These are phyloP conservation scores for Hydraecia micacea DNA, from an alignment of 2,888 invertebrate species.

Conservation along the genomic window DNA sequence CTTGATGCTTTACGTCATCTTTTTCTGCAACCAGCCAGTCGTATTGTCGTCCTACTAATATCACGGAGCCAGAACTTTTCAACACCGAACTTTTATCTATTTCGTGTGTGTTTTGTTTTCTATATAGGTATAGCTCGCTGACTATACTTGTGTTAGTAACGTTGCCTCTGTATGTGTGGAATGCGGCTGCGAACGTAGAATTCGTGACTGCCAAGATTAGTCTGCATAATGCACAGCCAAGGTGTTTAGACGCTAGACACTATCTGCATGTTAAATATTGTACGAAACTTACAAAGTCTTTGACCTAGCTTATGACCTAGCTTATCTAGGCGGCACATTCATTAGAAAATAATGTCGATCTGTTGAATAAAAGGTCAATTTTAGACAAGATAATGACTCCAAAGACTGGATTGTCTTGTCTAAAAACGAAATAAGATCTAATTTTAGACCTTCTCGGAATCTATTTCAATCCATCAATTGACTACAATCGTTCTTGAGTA, in stretches of 20 bases:
- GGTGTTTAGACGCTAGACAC: conserved; percentile 57
- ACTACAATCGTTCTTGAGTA: background rate
- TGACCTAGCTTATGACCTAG: conserved; percentile 35
- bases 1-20: conserved; percentile 7
- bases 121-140: conserved; percentile 9
- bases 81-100: conserved; percentile 5
- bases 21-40: conserved; percentile 25
- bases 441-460: conserved; percentile 12
- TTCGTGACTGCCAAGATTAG: conserved; percentile 74
- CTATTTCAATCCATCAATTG: background rate
- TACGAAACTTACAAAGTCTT: conserved; percentile 26
- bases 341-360: conserved; percentile 32
- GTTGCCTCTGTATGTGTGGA: conserved; percentile 65
- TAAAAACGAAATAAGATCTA: conserved; percentile 4
- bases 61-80: background rate
- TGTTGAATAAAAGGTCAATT: conserved; percentile 33
- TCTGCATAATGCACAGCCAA: conserved; percentile 71
- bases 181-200: conserved; percentile 75
- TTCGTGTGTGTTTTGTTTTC: conserved; percentile 11
- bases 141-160: conserved; percentile 50
- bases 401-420: conserved; percentile 8
- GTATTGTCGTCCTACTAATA: conserved; percentile 1
- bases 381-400: conserved; percentile 12
- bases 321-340: conserved; percentile 22
- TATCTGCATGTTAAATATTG: conserved; percentile 60